These are phyloP conservation scores for Ibidorhyncha struthersii DNA, from an alignment of 2,113 vertebrate species.

Conservation along the genomic window DNA sequence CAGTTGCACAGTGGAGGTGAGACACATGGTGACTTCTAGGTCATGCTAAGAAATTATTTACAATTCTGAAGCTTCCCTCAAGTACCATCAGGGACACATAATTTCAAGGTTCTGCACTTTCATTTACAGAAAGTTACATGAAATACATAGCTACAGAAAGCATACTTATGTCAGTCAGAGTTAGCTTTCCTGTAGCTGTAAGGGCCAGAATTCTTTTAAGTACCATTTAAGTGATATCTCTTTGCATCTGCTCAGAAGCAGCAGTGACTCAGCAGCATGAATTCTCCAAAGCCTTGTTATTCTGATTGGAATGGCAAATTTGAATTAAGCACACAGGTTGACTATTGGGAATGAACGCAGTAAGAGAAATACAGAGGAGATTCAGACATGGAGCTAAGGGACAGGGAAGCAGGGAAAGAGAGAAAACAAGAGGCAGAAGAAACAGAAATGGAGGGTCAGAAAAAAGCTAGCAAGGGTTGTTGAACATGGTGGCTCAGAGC, in stretches of 20 bases:
- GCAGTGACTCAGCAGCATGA: slow-evolving; percentile 48
- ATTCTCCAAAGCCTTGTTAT: slow-evolving; percentile 45
- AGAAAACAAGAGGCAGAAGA: background rate
- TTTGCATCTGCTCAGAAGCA: slow-evolving; percentile 34
- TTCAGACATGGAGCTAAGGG: background rate
- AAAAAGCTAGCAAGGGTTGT: background rate
- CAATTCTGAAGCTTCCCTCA: background rate
- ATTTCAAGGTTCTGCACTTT: slow-evolving; percentile 2
- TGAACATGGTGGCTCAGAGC: background rate
- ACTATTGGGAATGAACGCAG: background rate
- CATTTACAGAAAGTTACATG: background rate
- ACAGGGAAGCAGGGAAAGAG: background rate
- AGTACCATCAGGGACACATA: background rate
- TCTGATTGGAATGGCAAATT: slow-evolving; percentile 40
- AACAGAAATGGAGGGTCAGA: background rate
- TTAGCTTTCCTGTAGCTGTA: background rate
- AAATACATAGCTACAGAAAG: slow-evolving; percentile 33
- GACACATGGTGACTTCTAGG: background rate
- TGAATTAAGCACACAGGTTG: slow-evolving; percentile 20
- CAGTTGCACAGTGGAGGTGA: background rate
- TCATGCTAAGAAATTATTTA: slow-evolving; percentile 1
- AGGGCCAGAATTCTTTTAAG: slow-evolving; percentile 37
- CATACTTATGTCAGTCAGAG: slow-evolving; percentile 6
- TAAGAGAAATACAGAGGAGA: background rate
- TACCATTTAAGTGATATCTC: slow-evolving; percentile 42